Base-by-base conservation (phyloP, 2,888 invertebrate species). In the Brachypalpus laphriformis region DNA sequence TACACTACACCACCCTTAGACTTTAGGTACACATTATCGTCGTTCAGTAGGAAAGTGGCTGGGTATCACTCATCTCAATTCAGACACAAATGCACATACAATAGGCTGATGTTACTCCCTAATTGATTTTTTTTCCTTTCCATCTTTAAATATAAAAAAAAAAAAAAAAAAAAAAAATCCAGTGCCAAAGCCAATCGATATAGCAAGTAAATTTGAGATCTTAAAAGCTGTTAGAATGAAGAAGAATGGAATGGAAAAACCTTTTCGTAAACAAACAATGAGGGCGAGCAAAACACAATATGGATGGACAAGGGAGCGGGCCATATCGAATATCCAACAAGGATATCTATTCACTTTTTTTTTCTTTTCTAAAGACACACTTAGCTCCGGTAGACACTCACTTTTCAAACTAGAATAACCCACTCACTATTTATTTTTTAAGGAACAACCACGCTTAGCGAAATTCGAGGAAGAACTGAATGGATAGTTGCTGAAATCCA, bases 51-150 rank as follows among this genome's bases (percentile, higher is more conserved):
- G 75, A 75, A 85, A 85, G 75, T 81, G 76, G 71, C 71, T 70
- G 75, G 80, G 54, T 85, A 85, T 85, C 85, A 85, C 76, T 85
- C 85, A 81, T 85, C 85, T 81, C 59, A 57, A 80, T 72, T 85
- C 68, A 81, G 75, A 85, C 85, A 85, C 85, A 85, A 85, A 85
- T 85, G 85, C 81, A 81, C 81, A 81, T 54, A 85, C 85, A 85
- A 85, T 81, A 81, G 81, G 75, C 76, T 71, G 85, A 85, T 81
- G 81, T 66, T 85, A 72, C 85, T 85, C 81, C 85, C 81, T 85
- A 85, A 85, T 85, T 85, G 85, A 76, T 85, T 85, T 85, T 85
- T 83, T 74, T 70, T 40, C 56, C 65, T 68, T 75, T 25, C 37
- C 72, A 74, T 83, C 66, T 68, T 77, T 70, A 72, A 59, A 59